A percentile compares a stretch with the other conserved stretches of the same genome.
These are phyloP conservation scores for Himantopus leucocephalus DNA, from an alignment of 2,113 vertebrate genomes.

Conservation along the genomic window DNA sequence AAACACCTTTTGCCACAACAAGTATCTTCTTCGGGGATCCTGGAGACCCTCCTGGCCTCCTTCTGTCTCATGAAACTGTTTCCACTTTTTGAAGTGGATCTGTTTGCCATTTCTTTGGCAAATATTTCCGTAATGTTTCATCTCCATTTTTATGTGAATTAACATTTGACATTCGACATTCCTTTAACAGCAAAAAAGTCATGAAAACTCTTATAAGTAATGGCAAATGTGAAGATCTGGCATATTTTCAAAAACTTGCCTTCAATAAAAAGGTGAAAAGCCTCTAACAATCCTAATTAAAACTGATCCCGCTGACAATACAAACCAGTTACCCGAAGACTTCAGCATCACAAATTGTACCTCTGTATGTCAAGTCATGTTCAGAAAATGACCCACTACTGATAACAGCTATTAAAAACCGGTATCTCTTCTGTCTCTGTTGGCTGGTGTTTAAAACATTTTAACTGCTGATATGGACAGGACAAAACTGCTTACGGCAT, in stretches of 20 bases:
- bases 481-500: not conserved
- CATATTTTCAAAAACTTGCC: not conserved
- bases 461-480: not conserved
- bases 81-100: not conserved
- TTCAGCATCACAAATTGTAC: not conserved
- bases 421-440: not conserved
- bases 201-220: not conserved
- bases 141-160: not conserved
- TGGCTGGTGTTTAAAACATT: not conserved
- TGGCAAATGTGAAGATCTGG: not conserved
- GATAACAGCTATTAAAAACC: rapidly evolving
- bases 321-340: not conserved
- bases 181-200: not conserved
- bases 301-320: not conserved
- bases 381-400: not conserved
- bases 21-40: not conserved
- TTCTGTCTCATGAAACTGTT: not conserved
- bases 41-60: not conserved
- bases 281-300: not conserved
- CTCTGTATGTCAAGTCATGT: no score
- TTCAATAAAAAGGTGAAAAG: not conserved
- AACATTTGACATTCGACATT: not conserved
- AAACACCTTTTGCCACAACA: not conserved
- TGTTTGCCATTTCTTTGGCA: not conserved
- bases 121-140: not conserved